A percentile compares a stretch with the other conserved stretches of the same genome.
These are phyloP conservation scores for Neoarius graeffei DNA, from an alignment of 2,113 vertebrate genomes.

Conservation along the genomic window DNA sequence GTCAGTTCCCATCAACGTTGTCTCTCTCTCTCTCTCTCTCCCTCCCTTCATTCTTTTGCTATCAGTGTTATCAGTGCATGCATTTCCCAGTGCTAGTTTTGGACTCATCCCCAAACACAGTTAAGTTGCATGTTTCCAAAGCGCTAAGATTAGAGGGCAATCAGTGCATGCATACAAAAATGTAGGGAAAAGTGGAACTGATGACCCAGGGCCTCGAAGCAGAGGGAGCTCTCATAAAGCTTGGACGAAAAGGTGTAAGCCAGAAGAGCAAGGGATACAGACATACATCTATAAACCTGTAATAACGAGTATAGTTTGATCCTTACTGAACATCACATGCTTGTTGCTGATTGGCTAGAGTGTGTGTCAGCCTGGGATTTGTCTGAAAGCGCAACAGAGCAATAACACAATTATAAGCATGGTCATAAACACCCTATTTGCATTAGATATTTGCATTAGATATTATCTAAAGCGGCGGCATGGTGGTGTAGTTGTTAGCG, in stretches of 20 bases:
- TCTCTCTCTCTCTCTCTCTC: slow-evolving; percentile 4
- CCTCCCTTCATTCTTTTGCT: not conserved
- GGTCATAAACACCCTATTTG: too few relatives aligned
- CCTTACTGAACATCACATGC: not conserved
- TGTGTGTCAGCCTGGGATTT: not conserved
- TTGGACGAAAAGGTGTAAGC: not conserved
- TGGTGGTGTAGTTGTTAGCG: too few relatives aligned
- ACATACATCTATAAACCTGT: too few relatives aligned
- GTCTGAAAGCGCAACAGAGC: too few relatives aligned
- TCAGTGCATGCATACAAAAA: slow-evolving; percentile 8
- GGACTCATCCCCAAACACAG: slow-evolving; percentile 14
- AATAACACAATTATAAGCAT: not conserved
- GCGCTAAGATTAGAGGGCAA: not conserved
- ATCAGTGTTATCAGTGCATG: slow-evolving; percentile 8
- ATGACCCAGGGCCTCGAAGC: not conserved
- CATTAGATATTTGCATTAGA: too few relatives aligned
- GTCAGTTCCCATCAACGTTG: not conserved
- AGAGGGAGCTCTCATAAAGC: not conserved
- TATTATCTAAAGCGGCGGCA: too few relatives aligned
- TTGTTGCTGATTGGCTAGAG: not conserved
- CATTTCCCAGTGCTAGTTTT: slow-evolving; percentile 16
- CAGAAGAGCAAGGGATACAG: too few relatives aligned
- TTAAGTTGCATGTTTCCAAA: not conserved
- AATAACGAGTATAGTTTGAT: too few relatives aligned
- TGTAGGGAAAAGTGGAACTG: not conserved